These are phyloP conservation scores for Acanthopagrus latus DNA, from an alignment of 2,797 vertebrate genomes.

Conservation along the genomic window DNA sequence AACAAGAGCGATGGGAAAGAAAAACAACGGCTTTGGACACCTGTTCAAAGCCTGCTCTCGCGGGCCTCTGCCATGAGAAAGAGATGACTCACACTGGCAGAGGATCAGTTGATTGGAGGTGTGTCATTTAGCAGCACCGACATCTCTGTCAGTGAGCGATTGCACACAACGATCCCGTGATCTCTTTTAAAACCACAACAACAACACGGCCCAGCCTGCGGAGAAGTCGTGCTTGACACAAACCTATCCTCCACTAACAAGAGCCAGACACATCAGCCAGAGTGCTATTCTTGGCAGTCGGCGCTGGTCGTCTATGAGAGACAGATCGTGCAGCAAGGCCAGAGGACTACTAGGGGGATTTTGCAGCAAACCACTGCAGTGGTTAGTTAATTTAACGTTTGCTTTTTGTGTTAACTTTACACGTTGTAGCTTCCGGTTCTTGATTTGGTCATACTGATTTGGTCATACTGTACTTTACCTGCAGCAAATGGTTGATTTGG, in stretches of 20 bases:
- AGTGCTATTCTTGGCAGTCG: constrained; percentile 83
- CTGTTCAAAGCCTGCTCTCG: constrained; percentile 69
- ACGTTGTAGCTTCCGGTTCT: constrained; percentile 66
- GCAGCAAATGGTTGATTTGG: constrained; percentile 38
- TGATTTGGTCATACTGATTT: constrained; percentile 64
- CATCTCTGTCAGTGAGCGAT: constrained; percentile 72
- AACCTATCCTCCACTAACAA: constrained; percentile 80
- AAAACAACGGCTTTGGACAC: constrained; percentile 68
- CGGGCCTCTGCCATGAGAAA: constrained; percentile 39
- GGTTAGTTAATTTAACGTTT: constrained; percentile 77
- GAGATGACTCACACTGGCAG: constrained; percentile 69
- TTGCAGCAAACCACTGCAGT: constrained; percentile 63
- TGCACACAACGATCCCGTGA: constrained; percentile 50
- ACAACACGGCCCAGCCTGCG: constrained; percentile 60
- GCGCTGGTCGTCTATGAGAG: constrained; percentile 69
- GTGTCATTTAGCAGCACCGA: constrained; percentile 71
- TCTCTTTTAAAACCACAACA: constrained; percentile 66
- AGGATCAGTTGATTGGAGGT: constrained; percentile 73
- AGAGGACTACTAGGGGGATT: constrained; percentile 66
- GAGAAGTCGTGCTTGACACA: constrained; percentile 70
- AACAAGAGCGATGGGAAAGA: constrained; percentile 38
- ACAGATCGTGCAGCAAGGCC: constrained; percentile 72
- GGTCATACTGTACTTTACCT: constrained; percentile 37
- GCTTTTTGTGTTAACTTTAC: constrained; percentile 77
- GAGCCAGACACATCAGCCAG: constrained; percentile 81